Conservation (phyloP, 2,888 invertebrate species). For the Lepidocyrtoides sp. region DNA sequence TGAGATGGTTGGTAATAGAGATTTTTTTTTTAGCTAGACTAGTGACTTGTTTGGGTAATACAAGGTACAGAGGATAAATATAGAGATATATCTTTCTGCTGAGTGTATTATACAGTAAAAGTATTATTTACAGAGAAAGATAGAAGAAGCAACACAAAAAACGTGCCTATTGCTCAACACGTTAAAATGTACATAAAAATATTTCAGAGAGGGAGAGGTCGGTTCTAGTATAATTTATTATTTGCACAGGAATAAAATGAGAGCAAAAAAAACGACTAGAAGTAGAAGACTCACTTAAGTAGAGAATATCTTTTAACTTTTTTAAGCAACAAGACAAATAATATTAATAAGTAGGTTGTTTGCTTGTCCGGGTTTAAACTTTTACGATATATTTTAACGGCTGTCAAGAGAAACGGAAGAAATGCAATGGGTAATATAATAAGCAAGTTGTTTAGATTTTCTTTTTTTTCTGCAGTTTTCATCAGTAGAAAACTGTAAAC, state of each 20-base stretch:
- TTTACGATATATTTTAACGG: constrained; percentile 52
- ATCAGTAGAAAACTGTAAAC: neutral
- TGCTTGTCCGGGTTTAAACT: constrained; percentile 52
- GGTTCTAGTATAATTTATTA: constrained; percentile 52
- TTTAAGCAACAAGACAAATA: constrained; percentile 59
- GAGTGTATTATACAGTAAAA: no score
- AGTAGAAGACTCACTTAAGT: constrained; percentile 31
- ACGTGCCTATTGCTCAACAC: constrained; percentile 55
- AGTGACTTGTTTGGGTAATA: constrained; percentile 18
- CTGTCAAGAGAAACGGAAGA: constrained; percentile 23
- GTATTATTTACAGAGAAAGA: neutral
- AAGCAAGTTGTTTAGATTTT: neutral
- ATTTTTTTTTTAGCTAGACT: neutral
- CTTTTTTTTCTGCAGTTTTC: neutral
- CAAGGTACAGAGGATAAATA: neutral
- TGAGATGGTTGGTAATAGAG: neutral
- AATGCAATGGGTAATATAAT: constrained; percentile 12
- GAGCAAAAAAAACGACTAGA: neutral
- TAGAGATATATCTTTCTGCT: neutral
- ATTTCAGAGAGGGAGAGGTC: constrained; percentile 25
- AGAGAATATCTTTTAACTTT: constrained; percentile 33
- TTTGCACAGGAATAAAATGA: constrained; percentile 59
- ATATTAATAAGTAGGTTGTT: constrained; percentile 46
- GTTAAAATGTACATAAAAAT: constrained; percentile 22
- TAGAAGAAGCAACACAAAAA: constrained; percentile 3